Evolutionary conservation across 2,888 invertebrate species (phyloP).

Genomic region (Stegophylla sp.): DNA sequence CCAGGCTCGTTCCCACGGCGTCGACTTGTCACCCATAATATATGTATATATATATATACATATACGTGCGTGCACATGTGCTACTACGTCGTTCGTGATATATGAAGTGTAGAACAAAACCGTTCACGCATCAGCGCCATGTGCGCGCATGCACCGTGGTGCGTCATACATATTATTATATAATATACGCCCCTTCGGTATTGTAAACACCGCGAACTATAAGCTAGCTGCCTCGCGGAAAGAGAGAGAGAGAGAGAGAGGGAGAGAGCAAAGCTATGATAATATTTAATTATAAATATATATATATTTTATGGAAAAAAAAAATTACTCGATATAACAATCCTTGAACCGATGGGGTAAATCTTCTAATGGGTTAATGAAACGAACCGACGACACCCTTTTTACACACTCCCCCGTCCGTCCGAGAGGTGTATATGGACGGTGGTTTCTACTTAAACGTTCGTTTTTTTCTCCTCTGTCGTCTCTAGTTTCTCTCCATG

Average conservation of each 20-base stretch:
- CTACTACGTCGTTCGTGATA: conserved; percentile 27
- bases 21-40: conserved; percentile 55
- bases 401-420: not conserved
- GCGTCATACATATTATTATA: not conserved
- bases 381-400: not conserved
- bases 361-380: conserved; percentile 37
- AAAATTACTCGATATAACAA: conserved; percentile 44
- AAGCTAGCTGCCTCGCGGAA: not conserved
- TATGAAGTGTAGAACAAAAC: conserved; percentile 54
- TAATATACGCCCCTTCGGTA: not conserved
- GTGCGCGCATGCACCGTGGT: not conserved
- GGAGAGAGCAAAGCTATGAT: not conserved
- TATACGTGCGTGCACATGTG: conserved; percentile 19
- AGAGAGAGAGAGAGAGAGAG: not conserved
- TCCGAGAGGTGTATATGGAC: not conserved
- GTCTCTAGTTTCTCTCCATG: not conserved
- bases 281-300: conserved; percentile 51
- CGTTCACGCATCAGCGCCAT: conserved; percentile 51
- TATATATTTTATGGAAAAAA: conserved; percentile 30
- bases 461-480: not conserved
- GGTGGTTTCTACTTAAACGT: not conserved
- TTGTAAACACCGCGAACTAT: not conserved
- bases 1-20: conserved; percentile 58
- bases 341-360: conserved; percentile 1
- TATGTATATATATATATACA: conserved; percentile 7